Evolutionary conservation across 1,140 invertebrate genomes (phyloP), one percentile per base, ranked within the genome.

Genomic region (Musca vetustissima): DNA sequence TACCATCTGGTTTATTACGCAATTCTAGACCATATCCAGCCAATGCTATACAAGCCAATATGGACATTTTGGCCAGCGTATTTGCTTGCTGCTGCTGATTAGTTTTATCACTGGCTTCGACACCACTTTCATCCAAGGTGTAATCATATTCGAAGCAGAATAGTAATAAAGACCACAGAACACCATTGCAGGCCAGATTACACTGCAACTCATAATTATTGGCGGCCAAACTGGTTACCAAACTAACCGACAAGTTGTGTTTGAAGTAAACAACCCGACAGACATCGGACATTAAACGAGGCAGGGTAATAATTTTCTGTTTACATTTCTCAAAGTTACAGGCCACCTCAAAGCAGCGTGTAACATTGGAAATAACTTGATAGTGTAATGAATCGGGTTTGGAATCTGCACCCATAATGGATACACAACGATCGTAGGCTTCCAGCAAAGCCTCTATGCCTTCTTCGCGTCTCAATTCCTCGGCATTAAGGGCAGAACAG

Each of bases 101-200:
- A 6, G 91, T 88, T 32, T 93, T 90, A 78, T 93, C 90, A 73
- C 87, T 89, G 69, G 91, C 86, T 79, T 96, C 91, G 15, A 98
- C 93, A 0, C 97, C 97, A 67, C 96, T 94, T 85, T 99, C 98
- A 68, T 98, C 94, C 68, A 99, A 85, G 0, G 98, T 99, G 82
- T 93, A 99, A 85, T 99, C 98, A 81, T 98, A 99, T 53, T 92
- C 91, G 82, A 99, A 98, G 77, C 96, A 90, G 74, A 94, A 94
- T 0, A 93, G 87, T 61, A 99, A 81, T 25, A 99, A 83, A 77
- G 97, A 95, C 93, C 95, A 98, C 0, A 99, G 78, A 0, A 93
- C 93, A 11, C 97, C 97, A 7, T 94, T 90, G 78, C 97, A 89
- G n/a, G 97, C 88, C 22, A 99, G 83, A 79, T 93, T 90, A 77